These are phyloP conservation scores for Choloepus didactylus DNA, from an alignment of 2,797 vertebrate species.

Conservation along the genomic window DNA sequence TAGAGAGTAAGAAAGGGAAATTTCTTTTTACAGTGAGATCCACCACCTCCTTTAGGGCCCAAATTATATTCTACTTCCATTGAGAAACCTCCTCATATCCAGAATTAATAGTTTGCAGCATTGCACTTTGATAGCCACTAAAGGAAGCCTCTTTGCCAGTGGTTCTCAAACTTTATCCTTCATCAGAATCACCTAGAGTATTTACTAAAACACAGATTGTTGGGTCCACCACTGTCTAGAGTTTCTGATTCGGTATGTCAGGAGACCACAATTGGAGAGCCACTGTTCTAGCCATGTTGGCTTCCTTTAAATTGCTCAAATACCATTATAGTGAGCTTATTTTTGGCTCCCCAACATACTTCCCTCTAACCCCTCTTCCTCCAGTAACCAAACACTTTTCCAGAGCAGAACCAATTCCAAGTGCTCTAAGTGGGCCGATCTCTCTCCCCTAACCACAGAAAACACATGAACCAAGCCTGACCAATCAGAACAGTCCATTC, in stretches of 20 bases:
- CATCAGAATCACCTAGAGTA: too few relatives aligned
- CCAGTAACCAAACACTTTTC: conserved; percentile 24
- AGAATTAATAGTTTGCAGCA: neutral
- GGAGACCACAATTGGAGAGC: neutral
- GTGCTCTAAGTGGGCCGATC: neutral
- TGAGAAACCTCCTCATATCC: neutral
- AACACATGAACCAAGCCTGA: neutral
- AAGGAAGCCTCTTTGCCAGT: neutral
- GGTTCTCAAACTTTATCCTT: too few relatives aligned
- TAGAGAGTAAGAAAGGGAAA: neutral
- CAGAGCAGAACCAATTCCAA: neutral
- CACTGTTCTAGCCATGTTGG: neutral
- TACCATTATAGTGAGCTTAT: conserved; percentile 6
- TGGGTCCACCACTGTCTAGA: neutral
- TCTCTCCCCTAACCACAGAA: neutral
- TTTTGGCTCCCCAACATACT: neutral
- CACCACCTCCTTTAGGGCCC: neutral
- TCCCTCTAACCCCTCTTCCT: neutral
- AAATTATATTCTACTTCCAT: neutral
- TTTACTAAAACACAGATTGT: conserved; percentile 14
- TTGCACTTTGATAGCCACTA: neutral
- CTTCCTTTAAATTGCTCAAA: neutral
- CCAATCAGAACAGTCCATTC: conserved; percentile 39
- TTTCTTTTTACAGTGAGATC: neutral
- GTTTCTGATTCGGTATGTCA: neutral